Conservation (phyloP, 2,888 invertebrate species). For the Apotomis betuletana region DNA sequence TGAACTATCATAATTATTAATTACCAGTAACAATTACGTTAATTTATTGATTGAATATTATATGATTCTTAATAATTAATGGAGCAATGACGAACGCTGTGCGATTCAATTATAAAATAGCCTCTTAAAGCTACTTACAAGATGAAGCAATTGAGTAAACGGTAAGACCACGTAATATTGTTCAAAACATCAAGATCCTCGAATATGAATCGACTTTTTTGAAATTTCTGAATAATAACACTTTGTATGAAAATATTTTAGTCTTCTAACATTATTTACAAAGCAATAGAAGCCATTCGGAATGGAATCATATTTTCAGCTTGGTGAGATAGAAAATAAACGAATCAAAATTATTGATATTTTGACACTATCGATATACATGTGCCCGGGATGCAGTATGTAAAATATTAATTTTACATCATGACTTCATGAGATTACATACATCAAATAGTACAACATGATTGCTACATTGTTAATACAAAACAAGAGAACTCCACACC, state of each 20-base stretch:
- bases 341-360: conserved; percentile 18
- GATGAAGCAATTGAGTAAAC: conserved; percentile 18
- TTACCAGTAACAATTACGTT: conserved; percentile 2
- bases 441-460: conserved; percentile 43
- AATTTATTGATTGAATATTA: background rate
- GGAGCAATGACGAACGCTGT: conserved; percentile 45
- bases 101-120: conserved; percentile 48
- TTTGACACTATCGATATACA: conserved; percentile 16
- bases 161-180: background rate
- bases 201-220: background rate
- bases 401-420: conserved; percentile 40
- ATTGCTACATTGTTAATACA: conserved; percentile 11
- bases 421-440: conserved; percentile 51
- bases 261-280: background rate
- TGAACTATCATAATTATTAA: background rate
- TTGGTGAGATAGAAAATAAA: background rate
- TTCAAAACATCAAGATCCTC: background rate
- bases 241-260: background rate
- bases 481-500: conserved; percentile 18
- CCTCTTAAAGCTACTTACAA: conserved; percentile 48
- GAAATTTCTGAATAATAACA: background rate
- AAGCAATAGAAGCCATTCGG: background rate
- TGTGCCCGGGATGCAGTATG: conserved; percentile 32
- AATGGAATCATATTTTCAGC: conserved; percentile 9
- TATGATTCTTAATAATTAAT: conserved; percentile 23